Evolutionary conservation across 2,113 vertebrate genomes (phyloP).

Genomic region (Jacana jacana): DNA sequence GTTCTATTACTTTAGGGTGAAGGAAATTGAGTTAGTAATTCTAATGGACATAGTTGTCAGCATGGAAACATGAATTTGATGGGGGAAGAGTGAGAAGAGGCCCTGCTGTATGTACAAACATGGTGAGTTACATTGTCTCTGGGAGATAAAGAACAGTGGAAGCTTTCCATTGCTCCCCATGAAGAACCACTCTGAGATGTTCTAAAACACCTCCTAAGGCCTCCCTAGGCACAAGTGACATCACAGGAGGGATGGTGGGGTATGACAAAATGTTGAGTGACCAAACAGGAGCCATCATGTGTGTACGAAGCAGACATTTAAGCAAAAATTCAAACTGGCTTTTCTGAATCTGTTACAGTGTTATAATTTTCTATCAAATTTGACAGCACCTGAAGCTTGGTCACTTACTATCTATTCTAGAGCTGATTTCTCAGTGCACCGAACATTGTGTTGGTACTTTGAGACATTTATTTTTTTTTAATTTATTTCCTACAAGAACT

Average conservation of each 20-base stretch:
- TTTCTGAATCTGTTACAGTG: not conserved
- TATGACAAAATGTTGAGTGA: not conserved
- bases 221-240: not conserved
- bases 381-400: not conserved
- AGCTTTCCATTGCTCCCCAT: not conserved
- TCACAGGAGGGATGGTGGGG: accelerated
- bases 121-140: not conserved
- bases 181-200: not conserved
- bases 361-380: not conserved
- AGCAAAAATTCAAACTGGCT: not conserved
- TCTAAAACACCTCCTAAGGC: not conserved
- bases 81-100: not conserved
- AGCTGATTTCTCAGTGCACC: not conserved
- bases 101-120: accelerated
- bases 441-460: not conserved
- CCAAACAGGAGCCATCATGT: too few relatives aligned
- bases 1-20: not conserved
- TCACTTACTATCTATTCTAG: not conserved
- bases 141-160: not conserved
- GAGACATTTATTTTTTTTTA: not conserved
- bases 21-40: not conserved
- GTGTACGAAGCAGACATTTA: too few relatives aligned
- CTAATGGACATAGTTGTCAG: not conserved
- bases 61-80: accelerated
- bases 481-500: not conserved